Evolutionary conservation across 2,113 vertebrate species (phyloP), one percentile per base, ranked within the genome.

Genomic region (Mirounga angustirostris): DNA sequence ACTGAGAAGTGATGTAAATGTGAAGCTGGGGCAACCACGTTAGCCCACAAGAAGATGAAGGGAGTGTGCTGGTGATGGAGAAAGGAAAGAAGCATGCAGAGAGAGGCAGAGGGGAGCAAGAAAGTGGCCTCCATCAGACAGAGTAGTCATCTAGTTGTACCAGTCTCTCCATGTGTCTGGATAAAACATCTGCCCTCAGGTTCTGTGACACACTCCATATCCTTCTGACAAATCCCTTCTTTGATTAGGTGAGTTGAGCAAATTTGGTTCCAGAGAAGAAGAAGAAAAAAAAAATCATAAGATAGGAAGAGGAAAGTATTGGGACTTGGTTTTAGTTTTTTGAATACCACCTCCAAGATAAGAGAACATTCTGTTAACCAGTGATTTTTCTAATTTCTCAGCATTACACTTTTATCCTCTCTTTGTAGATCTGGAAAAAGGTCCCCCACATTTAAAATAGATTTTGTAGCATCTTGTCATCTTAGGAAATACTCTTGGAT

Each of bases 401-500:
- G 10, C 10, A 33, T 63, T 71, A 52, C 22, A 30, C 7, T 65
- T 28, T 76, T 15, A 61, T 26, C 33, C 67, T 92, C 76, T 89
- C 61, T 80, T 74, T 74, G 36, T 84, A 81, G 50, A 73, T 56
- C 46, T 92, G 54, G 54, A 58, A 79, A 92, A 85, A 54, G 28
- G 10, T 74, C 36, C 61, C 43, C 50, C 58, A 69, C 21, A 52
- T 84, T 94, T 92, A 65, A 90, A 83, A 84, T 30, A 43, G 19
- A 86, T 80, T 30, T 8, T 22, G 50, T 67, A 63, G n/a, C 19
- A 65, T 82, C 97, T 96, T 93, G 30, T 69, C 78, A 85, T 65
- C 92, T 92, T 78, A 67, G 82, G 79, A 92, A 97, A 74, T 63
- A 65, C 22, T 36, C 46, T 89, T 94, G 83, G 36, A 76, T 83